Evolutionary conservation across 2,113 vertebrate species (phyloP).

Genomic region (Elephantulus edwardii): DNA sequence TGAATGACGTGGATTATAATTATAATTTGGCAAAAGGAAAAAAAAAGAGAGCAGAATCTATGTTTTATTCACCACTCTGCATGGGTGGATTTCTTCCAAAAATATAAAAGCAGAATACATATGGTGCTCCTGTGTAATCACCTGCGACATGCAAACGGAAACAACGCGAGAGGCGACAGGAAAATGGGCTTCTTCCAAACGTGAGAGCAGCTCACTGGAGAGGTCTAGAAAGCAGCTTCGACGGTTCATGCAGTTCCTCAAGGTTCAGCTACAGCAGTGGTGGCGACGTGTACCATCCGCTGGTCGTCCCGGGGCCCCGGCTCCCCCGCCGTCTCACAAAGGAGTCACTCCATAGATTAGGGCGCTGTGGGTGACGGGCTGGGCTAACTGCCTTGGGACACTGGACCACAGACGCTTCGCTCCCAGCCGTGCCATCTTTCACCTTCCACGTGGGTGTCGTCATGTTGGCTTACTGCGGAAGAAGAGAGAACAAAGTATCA

Average conservation of each 20-base stretch:
- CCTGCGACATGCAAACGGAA: conserved; percentile 82
- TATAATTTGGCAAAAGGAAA: conserved; percentile 72
- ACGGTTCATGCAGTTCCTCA: conserved; percentile 79
- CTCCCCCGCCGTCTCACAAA: conserved; percentile 31
- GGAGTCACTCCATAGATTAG: conserved; percentile 53
- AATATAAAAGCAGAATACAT: conserved; percentile 77
- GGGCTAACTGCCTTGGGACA: conserved; percentile 51
- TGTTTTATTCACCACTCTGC: conserved; percentile 78
- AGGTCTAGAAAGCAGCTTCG: conserved; percentile 76
- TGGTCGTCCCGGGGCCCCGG: conserved; percentile 41
- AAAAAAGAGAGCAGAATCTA: conserved; percentile 71
- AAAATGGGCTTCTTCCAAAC: conserved; percentile 82
- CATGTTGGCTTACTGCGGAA: conserved; percentile 76
- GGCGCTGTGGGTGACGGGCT: conserved; percentile 48
- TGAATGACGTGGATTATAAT: conserved; percentile 68
- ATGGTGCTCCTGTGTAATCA: conserved; percentile 78
- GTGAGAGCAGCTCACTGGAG: conserved; percentile 75
- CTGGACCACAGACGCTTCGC: conserved; percentile 69
- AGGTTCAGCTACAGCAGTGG: conserved; percentile 82
- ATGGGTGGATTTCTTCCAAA: conserved; percentile 71
- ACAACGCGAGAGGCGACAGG: conserved; percentile 65
- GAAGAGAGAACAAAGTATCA: conserved; percentile 29
- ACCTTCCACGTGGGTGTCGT: neutral
- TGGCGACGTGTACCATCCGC: conserved; percentile 69
- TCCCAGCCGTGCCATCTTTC: conserved; percentile 46